A percentile compares a stretch with the other conserved stretches of the same genome.
phyloP scores from a whole-genome alignment of 1,140 invertebrate species.

The Schlechtendalia chinensis region DNA sequence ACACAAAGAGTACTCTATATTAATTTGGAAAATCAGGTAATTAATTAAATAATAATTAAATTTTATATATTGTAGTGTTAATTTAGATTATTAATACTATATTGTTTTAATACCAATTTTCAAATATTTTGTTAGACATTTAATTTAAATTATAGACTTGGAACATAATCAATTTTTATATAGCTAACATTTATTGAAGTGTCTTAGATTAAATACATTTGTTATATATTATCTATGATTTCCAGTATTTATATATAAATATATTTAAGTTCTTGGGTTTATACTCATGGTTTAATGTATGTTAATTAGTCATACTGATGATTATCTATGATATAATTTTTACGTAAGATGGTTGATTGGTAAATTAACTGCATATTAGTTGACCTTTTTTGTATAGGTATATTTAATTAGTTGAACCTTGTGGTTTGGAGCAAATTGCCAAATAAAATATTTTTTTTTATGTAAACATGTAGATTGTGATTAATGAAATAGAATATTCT shows the following conservation, averaged over 20 bases:
- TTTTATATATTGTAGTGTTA: not conserved
- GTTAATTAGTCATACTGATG: not conserved
- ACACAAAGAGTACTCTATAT: not conserved
- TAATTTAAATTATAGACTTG: conserved; percentile 1
- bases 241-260: too few species aligned
- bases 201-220: not conserved
- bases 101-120: not conserved
- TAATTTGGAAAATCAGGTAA: conserved; percentile 5
- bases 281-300: not conserved
- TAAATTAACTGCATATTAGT: not conserved
- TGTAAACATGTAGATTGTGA: not conserved
- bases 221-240: not conserved
- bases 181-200: not conserved
- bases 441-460: not conserved
- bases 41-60: not conserved
- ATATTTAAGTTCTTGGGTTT: too few species aligned
- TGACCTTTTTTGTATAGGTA: not conserved
- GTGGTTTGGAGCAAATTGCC: not conserved
- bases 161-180: not conserved
- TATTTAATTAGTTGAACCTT: not conserved
- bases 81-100: not conserved
- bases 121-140: not conserved
- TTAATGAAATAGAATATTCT: not conserved
- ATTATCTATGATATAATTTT: not conserved
- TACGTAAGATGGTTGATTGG: not conserved